These are phyloP conservation scores for Hippolais icterina DNA, from an alignment of 2,113 vertebrate genomes.

Conservation along the genomic window DNA sequence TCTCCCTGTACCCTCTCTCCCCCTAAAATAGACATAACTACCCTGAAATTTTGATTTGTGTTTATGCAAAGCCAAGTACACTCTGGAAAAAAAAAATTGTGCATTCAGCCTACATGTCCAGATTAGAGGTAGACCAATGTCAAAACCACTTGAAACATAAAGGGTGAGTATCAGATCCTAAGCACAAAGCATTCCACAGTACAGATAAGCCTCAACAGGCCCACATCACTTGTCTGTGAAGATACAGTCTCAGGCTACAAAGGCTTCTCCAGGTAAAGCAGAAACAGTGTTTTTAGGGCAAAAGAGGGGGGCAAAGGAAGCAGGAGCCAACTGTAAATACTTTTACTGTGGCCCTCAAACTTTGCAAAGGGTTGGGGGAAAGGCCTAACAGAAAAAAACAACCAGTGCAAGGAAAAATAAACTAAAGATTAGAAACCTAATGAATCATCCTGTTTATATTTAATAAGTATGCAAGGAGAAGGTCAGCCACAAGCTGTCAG, in stretches of 20 bases:
- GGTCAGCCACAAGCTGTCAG: conserved; percentile 39
- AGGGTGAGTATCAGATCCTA: background rate
- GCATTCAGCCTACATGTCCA: background rate
- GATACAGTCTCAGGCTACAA: background rate
- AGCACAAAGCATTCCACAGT: background rate
- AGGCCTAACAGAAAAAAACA: background rate
- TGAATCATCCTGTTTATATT: conserved; percentile 10
- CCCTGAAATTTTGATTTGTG: background rate
- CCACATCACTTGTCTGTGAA: background rate
- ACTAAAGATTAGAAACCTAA: background rate
- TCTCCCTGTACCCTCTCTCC: background rate
- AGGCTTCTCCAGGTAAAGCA: background rate
- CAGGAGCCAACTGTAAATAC: background rate
- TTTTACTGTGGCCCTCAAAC: background rate
- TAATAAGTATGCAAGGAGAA: background rate
- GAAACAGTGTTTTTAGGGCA: background rate
- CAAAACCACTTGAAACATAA: background rate
- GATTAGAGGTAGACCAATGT: background rate
- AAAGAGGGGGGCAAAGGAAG: background rate
- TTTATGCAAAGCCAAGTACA: background rate
- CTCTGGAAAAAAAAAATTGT: background rate
- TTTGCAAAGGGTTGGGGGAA: no score
- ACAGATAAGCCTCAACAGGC: background rate
- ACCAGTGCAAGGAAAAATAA: background rate
- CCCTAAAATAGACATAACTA: background rate